Percentiles rank a stretch among this genome's conserved stretches.
Conservation (phyloP, 2,797 vertebrate species). For the Premnoplex brunnescens region DNA sequence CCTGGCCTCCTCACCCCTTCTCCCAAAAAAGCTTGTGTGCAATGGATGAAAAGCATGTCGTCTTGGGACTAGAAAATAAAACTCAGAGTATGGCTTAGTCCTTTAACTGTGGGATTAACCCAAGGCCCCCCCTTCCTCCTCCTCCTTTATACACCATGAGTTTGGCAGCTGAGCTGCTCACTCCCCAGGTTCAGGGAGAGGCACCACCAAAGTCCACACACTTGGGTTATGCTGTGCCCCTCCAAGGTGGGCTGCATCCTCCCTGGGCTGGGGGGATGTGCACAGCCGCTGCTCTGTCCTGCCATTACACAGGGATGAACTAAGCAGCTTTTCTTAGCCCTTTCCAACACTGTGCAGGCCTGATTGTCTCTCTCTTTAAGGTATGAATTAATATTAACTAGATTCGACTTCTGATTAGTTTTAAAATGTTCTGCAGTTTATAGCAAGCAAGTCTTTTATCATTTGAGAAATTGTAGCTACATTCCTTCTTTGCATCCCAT, state of each 20-base stretch:
- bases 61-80: neutral
- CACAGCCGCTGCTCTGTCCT: neutral
- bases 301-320: neutral
- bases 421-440: neutral
- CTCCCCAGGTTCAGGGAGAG: neutral
- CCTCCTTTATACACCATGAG: neutral
- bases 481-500: conserved; percentile 15
- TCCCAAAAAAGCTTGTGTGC: neutral
- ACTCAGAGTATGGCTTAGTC: neutral
- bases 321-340: neutral
- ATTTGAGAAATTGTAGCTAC: conserved; percentile 41
- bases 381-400: neutral
- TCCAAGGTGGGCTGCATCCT: neutral
- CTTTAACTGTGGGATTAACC: neutral
- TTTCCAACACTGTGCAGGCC: neutral
- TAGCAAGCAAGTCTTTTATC: conserved; percentile 7
- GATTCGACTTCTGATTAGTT: neutral
- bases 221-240: neutral
- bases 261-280: too few relatives aligned
- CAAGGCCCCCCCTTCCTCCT: neutral
- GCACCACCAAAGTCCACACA: neutral
- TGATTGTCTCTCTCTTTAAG: neutral
- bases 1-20: neutral
- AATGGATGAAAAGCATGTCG: neutral
- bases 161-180: neutral